Evolutionary conservation across 1,140 invertebrate genomes (phyloP).

Genomic region (Zaprionus capensis): DNA sequence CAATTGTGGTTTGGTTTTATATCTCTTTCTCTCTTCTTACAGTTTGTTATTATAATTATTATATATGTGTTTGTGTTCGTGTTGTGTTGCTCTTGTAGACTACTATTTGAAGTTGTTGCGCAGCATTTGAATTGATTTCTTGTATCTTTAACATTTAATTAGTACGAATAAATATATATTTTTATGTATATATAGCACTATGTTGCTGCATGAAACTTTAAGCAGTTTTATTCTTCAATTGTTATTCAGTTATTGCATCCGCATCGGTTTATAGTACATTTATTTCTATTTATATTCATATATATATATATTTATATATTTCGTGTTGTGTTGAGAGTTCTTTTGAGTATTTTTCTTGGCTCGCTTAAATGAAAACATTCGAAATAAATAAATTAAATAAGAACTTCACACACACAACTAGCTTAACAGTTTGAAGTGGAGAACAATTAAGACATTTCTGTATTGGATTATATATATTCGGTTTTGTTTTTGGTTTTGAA

Average conservation of each 20-base stretch:
- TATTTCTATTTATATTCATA: slow-evolving; percentile 42
- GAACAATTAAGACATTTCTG: slow-evolving; percentile 36
- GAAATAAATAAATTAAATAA: slow-evolving; percentile 72
- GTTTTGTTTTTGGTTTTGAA: slow-evolving; percentile 69
- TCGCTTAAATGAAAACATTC: slow-evolving; percentile 53
- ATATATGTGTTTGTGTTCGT: slow-evolving; percentile 19
- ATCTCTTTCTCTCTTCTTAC: slow-evolving; percentile 14
- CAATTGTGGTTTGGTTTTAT: slow-evolving; percentile 27
- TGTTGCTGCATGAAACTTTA: slow-evolving; percentile 71
- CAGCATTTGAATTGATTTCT: slow-evolving; percentile 43
- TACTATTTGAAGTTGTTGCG: slow-evolving; percentile 51
- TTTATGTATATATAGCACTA: slow-evolving; percentile 71
- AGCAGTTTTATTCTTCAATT: slow-evolving; percentile 65
- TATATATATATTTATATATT: slow-evolving; percentile 62
- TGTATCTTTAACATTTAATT: slow-evolving; percentile 57
- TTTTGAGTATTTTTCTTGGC: slow-evolving; percentile 62
- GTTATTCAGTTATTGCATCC: slow-evolving; percentile 66
- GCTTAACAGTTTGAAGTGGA: slow-evolving; percentile 30
- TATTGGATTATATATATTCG: slow-evolving; percentile 13
- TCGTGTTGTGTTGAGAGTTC: slow-evolving; percentile 37
- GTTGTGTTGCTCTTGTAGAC: slow-evolving; percentile 20
- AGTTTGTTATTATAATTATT: slow-evolving; percentile 24
- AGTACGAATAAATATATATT: slow-evolving; percentile 76
- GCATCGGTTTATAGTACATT: slow-evolving; percentile 60
- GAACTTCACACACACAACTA: slow-evolving; percentile 59